Evolutionary conservation across 2,888 invertebrate genomes (phyloP), one percentile per base, ranked within the genome.

Genomic region (Frankliniella fusca): DNA sequence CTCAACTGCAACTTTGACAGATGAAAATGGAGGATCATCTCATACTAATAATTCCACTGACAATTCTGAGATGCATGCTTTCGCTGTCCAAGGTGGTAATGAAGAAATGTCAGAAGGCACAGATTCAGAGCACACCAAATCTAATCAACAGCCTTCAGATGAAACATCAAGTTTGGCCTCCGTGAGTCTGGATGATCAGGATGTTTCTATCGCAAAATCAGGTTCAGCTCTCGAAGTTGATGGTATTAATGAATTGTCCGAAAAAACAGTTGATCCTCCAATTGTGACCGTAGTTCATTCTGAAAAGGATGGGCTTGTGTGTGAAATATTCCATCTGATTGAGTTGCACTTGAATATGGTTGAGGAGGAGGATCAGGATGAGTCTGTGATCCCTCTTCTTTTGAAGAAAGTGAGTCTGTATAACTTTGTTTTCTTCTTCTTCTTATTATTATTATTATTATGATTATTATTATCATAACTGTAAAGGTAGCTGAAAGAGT

Each of bases 51-150:
- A 83, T 9, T 80, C 81, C 15, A 83, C 81, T 23, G 81, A 82
- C 80, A 83, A 83, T 80, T 83, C 83, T 49, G 88, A 88, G 83
- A 86, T 89, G 23, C 87, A 87, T 81, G 86, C 87, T 3, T 89
- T 89, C 81, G 88, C 88, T 65, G 87, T 88, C 81, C 88, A 89
- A 83, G 89, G 89, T 48, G 70, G 70, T 5, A 76, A 76, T 23
- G 70, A 76, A 27, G 70, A 76, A 76, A 76, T 76, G 70, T 76
- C 70, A 10, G 70, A 76, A 27, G 70, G 70, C 23, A 76, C 70
- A 27, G 70, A 76, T 27, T 76, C 70, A 27, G 70, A 76, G 23
- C 23, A 76, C 27, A 76, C 70, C 7, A 76, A 76, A 23, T 76
- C 70, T 10, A 76, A 76, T 76, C 70, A 76, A 27, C 70, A 76